phyloP scores from a whole-genome alignment of 2,797 vertebrate genomes.

The Acipenser transmontanus region DNA sequence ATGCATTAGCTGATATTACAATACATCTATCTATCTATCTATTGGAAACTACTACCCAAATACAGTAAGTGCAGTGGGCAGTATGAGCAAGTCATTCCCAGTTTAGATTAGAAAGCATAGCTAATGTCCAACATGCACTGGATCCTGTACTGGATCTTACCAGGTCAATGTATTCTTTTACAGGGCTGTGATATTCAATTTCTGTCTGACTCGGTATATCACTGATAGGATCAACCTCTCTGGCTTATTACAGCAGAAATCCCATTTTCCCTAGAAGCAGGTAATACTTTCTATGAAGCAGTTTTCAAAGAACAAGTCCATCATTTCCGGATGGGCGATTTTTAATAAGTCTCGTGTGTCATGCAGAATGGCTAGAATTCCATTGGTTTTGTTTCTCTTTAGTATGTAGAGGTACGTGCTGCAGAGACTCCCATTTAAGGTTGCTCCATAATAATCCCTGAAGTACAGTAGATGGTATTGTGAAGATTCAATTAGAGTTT shows the following conservation, averaged over 20 bases:
- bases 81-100: too few species aligned
- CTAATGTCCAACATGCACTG: not conserved
- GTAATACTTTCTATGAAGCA: constrained; percentile 52
- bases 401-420: too few species aligned
- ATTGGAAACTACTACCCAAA: too few species aligned
- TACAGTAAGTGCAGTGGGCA: too few species aligned
- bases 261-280: constrained; percentile 39
- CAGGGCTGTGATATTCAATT: constrained; percentile 35
- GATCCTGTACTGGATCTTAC: constrained; percentile 19
- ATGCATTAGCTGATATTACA: too few species aligned
- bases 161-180: constrained; percentile 18
- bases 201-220: constrained; percentile 44
- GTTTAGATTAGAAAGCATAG: too few species aligned
- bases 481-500: too few species aligned
- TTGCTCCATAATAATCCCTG: too few species aligned
- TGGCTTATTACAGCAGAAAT: constrained; percentile 48
- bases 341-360: constrained; percentile 51
- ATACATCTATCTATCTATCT: too few species aligned
- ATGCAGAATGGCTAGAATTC: constrained; percentile 42
- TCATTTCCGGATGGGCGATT: constrained; percentile 52
- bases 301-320: constrained; percentile 55
- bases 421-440: too few species aligned
- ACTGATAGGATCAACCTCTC: constrained; percentile 51
- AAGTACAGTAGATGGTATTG: too few species aligned
- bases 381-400: constrained; percentile 9